Conservation (phyloP, 2,888 invertebrate genomes). For the Phengaris arion region DNA sequence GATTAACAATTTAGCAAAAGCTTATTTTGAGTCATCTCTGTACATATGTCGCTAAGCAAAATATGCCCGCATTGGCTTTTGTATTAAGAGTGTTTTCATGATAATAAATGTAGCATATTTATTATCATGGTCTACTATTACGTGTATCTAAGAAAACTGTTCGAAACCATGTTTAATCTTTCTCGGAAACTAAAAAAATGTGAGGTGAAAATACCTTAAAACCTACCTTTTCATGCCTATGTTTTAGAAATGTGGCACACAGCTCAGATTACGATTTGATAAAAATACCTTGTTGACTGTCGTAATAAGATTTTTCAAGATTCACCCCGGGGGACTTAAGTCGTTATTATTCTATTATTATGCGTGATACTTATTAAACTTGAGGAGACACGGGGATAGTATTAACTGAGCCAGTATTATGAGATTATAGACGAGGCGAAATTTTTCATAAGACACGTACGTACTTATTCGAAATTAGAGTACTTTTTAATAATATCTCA, state of each 20-base stretch:
- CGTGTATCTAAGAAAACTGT: neutral
- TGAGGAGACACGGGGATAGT: neutral
- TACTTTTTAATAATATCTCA: too few species aligned
- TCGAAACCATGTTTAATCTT: neutral
- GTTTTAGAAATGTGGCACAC: neutral
- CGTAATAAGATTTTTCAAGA: conserved; percentile 21
- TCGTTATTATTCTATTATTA: conserved; percentile 24
- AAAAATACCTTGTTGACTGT: conserved; percentile 3
- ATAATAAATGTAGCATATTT: too few species aligned
- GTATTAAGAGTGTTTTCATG: too few species aligned
- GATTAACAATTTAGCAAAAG: too few species aligned
- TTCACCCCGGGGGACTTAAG: conserved; percentile 2
- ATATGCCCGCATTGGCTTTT: too few species aligned
- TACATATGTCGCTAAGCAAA: too few species aligned
- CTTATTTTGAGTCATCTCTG: too few species aligned
- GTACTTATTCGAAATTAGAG: too few species aligned
- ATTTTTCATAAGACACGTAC: neutral
- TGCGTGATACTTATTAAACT: conserved; percentile 24
- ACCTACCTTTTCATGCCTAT: neutral
- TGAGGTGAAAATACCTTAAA: neutral
- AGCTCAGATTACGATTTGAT: neutral
- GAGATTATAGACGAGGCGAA: neutral
- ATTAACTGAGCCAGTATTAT: neutral
- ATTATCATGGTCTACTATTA: too few species aligned
- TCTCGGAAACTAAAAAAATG: neutral